These are phyloP conservation scores for Melanotus villosus DNA, from an alignment of 2,888 invertebrate genomes.

Conservation along the genomic window DNA sequence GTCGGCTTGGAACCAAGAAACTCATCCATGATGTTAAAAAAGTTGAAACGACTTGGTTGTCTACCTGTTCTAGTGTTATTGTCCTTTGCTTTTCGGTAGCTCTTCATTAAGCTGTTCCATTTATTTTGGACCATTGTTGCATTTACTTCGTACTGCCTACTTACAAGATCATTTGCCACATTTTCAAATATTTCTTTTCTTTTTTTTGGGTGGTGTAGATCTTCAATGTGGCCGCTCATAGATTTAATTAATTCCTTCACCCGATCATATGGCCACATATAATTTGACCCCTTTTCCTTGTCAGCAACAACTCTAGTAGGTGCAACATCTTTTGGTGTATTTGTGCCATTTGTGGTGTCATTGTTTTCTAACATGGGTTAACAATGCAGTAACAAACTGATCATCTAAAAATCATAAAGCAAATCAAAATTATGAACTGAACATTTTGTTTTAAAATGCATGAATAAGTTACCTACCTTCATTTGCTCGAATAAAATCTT, in stretches of 20 bases:
- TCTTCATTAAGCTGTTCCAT: constrained; percentile 38
- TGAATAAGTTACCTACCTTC: too few relatives aligned
- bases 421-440: too few relatives aligned
- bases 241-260: neutral
- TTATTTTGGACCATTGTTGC: constrained; percentile 9
- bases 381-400: too few relatives aligned
- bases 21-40: constrained; percentile 29
- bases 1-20: neutral
- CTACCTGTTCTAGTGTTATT: constrained; percentile 24
- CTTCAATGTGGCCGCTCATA: constrained; percentile 6
- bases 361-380: too few relatives aligned
- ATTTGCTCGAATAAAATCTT: too few relatives aligned
- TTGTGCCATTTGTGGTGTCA: too few relatives aligned
- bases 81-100: constrained; percentile 30
- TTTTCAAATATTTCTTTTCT: constrained; percentile 31
- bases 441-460: too few relatives aligned
- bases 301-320: too few relatives aligned
- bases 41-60: constrained; percentile 17
- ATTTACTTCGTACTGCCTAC: constrained; percentile 3
- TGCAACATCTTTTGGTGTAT: too few relatives aligned
- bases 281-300: neutral
- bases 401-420: too few relatives aligned
- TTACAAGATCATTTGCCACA: constrained; percentile 30
- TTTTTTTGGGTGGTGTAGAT: constrained; percentile 36
- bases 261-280: neutral